Conservation (phyloP, 2,113 vertebrate genomes). For the Symphodus melops region DNA sequence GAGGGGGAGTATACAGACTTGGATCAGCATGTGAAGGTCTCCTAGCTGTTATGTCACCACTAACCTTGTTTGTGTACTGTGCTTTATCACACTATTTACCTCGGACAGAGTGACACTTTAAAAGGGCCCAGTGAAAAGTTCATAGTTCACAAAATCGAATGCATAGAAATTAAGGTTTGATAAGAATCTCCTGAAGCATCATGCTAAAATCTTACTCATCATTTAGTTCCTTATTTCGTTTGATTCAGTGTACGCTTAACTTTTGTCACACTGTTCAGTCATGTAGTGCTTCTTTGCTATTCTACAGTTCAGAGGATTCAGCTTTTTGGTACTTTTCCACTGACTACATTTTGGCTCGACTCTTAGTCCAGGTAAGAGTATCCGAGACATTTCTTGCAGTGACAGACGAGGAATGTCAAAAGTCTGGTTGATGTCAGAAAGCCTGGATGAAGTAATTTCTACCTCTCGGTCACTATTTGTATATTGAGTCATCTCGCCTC, state of each 20-base stretch:
- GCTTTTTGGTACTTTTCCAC: neutral
- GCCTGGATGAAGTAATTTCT: neutral
- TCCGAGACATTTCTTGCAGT: neutral
- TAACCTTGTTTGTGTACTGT: constrained; percentile 25
- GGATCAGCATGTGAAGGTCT: neutral
- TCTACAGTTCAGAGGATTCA: constrained; percentile 15
- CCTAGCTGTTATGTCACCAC: constrained; percentile 17
- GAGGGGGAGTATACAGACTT: neutral
- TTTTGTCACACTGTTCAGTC: neutral
- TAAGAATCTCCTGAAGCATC: neutral
- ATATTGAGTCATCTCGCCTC: constrained; percentile 8
- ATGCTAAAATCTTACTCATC: neutral
- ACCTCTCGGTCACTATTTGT: constrained; percentile 15
- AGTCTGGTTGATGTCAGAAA: too few species aligned
- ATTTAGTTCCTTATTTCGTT: neutral
- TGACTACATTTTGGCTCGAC: neutral
- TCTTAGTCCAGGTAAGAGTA: neutral
- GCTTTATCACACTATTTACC: neutral
- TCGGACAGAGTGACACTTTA: constrained; percentile 20
- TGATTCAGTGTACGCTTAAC: neutral
- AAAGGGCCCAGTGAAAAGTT: constrained; percentile 22
- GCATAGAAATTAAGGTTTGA: neutral
- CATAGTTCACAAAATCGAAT: neutral
- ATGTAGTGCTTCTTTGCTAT: neutral
- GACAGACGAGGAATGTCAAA: neutral